phyloP scores from a whole-genome alignment of 1,140 invertebrate species.

The Diorhabda carinulata region DNA sequence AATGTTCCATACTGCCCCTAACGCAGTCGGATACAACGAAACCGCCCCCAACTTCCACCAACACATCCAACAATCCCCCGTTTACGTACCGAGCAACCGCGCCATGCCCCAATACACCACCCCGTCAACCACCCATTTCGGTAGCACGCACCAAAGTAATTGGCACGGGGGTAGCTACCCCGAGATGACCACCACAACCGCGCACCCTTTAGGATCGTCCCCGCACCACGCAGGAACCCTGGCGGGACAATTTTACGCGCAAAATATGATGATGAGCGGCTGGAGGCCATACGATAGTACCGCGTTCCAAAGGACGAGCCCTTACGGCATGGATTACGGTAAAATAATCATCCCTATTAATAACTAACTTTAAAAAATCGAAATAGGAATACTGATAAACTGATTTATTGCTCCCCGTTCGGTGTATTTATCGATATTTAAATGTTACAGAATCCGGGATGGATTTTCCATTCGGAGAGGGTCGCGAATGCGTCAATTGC shows the following conservation, averaged over 20 bases:
- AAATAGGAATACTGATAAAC: too few species aligned
- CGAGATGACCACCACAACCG: slow-evolving; percentile 40
- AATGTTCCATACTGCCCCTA: slow-evolving; percentile 47
- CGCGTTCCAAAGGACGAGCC: slow-evolving; percentile 68
- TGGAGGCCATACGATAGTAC: slow-evolving; percentile 73
- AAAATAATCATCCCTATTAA: not conserved
- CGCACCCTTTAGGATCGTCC: slow-evolving; percentile 36
- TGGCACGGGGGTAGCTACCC: slow-evolving; percentile 46
- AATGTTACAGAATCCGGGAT: slow-evolving; percentile 64
- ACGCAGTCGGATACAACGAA: slow-evolving; percentile 45
- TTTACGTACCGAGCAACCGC: slow-evolving; percentile 54
- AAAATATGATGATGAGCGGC: slow-evolving; percentile 72
- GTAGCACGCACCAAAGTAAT: slow-evolving; percentile 39
- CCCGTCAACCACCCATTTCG: slow-evolving; percentile 44
- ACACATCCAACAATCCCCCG: slow-evolving; percentile 49
- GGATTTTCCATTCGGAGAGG: slow-evolving; percentile 81
- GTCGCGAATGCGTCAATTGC: slow-evolving; percentile 94
- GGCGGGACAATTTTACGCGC: slow-evolving; percentile 61
- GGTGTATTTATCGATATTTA: slow-evolving; percentile 9
- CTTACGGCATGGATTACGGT: slow-evolving; percentile 57
- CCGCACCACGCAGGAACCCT: slow-evolving; percentile 38
- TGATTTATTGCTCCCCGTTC: too few species aligned
- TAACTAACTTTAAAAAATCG: too few species aligned
- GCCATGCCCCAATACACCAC: slow-evolving; percentile 45
- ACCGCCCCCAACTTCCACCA: slow-evolving; percentile 41